These are phyloP conservation scores for Aspidiotus destructor DNA, from an alignment of 2,888 invertebrate species.

Conservation along the genomic window DNA sequence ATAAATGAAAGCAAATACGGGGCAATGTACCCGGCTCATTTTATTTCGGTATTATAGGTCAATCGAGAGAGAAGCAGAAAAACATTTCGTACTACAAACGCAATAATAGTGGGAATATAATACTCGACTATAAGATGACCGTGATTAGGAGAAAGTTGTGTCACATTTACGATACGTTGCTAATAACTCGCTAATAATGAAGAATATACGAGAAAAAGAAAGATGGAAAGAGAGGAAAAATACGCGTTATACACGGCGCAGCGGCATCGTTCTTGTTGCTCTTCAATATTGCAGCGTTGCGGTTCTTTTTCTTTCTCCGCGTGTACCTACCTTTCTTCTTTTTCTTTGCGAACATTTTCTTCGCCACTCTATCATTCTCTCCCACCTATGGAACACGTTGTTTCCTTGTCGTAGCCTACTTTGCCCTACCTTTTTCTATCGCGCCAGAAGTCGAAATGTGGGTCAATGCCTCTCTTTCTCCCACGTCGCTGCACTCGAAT, in stretches of 20 bases:
- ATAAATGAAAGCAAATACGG: constrained; percentile 29
- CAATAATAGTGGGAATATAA: neutral
- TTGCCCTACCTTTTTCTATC: constrained; percentile 15
- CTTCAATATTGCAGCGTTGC: neutral
- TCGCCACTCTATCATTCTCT: constrained; percentile 7
- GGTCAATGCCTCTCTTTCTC: constrained; percentile 33
- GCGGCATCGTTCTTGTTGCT: constrained; percentile 10
- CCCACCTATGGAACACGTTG: constrained; percentile 14
- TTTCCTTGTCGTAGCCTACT: constrained; percentile 32
- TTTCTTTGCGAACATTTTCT: neutral
- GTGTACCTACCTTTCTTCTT: neutral
- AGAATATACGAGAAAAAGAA: constrained; percentile 8
- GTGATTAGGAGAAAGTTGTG: constrained; percentile 32
- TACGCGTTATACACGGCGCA: too few species aligned
- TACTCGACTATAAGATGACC: constrained; percentile 19
- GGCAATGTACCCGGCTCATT: constrained; percentile 29
- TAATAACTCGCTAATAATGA: constrained; percentile 28
- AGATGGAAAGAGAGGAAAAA: too few species aligned
- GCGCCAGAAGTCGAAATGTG: constrained; percentile 12
- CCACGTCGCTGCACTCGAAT: constrained; percentile 27
- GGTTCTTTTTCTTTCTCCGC: neutral
- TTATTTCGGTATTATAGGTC: constrained; percentile 26
- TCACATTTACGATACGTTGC: constrained; percentile 25
- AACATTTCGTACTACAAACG: neutral
- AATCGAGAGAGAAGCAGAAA: constrained; percentile 17